Evolutionary conservation across 2,797 vertebrate species (phyloP), one percentile per base, ranked within the genome.

Genomic region (Anguilla obscura): DNA sequence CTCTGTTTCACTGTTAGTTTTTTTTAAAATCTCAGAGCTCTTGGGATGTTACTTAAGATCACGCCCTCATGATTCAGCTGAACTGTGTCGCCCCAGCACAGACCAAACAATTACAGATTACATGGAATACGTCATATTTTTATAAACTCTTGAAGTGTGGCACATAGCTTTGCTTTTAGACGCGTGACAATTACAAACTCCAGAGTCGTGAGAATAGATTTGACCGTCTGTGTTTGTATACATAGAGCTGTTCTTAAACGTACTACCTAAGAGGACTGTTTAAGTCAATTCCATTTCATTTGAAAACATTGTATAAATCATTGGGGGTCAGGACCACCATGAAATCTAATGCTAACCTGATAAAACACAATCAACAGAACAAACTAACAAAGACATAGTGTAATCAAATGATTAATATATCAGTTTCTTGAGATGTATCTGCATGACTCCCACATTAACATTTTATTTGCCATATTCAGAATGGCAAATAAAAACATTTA

Each of bases 271-370:
- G 58, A 89, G 83, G 89, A 90, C 88, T 90, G 90, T 89, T 89
- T 90, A 87, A 90, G 86, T 89, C 92, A 90, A 92, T 90, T 91
- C 66, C 88, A 88, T 93, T 93, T 91, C 92, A 94, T 93, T 89
- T 88, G 84, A 86, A 92, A 90, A 92, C 90, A 91, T 87, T 30
- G 89, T 90, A 94, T 94, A 90, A 93, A 95, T 94, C 90, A 90
- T 88, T 89, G 85, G 60, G 89, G 76, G 88, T 91, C 91, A 91
- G 89, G 90, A 91, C 89, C 91, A 85, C 82, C 87, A 88, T n/a
- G 69, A 88, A 18, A 76, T 91, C 87, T 91, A 91, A 90, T 93
- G 91, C 87, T 89, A 87, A 86, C 88, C 91, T 91, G 93, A 93
- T 90, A 92, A 88, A 92, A 89, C 91, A 66, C 79, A 82, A 92